Conservation (phyloP, 2,113 vertebrate species). For the Aspidoscelis tigris region DNA sequence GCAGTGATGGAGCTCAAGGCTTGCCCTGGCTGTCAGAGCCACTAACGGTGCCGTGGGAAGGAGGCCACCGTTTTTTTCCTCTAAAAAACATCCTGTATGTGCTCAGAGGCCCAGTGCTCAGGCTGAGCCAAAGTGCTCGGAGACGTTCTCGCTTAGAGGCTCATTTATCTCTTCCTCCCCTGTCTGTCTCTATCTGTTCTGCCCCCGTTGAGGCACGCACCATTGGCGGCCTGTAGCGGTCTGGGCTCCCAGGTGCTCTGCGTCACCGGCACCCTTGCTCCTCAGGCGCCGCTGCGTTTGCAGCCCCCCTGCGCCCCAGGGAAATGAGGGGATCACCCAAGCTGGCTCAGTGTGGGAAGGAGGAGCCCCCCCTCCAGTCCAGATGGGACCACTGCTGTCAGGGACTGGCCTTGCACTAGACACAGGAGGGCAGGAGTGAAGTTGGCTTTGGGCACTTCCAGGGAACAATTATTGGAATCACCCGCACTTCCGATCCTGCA, state of each 20-base stretch:
- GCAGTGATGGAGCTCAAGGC: no score
- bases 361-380: background rate
- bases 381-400: no score
- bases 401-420: no score
- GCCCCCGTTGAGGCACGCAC: background rate
- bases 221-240: background rate
- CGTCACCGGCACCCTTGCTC: background rate
- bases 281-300: background rate
- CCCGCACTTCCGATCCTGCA: background rate
- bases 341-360: background rate
- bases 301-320: background rate
- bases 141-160: background rate
- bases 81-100: background rate
- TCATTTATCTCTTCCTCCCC: background rate
- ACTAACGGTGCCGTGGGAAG: background rate
- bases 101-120: background rate
- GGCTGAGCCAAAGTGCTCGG: background rate
- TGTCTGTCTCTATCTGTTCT: no score
- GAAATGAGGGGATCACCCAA: background rate
- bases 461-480: no score
- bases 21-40: fast-evolving
- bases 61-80: no score
- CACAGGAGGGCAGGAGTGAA: no score
- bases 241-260: background rate
- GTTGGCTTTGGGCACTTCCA: background rate